Base-by-base conservation (phyloP, 37 sponge, comb jelly and placozoan species). In the Ephydatia muelleri region DNA sequence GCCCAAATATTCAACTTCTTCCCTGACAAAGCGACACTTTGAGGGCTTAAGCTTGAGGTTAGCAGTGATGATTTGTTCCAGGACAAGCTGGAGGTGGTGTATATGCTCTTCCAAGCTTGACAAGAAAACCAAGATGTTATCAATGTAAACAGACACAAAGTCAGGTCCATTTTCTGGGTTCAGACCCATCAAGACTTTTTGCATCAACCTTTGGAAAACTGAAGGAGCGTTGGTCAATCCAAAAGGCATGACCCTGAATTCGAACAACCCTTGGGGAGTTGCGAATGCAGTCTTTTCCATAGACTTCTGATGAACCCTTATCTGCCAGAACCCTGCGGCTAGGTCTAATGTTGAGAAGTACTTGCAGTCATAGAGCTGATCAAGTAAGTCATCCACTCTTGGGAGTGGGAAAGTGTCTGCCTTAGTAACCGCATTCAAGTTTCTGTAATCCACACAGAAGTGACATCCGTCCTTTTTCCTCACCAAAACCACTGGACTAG, bases 191-290 rank as follows among this genome's bases (percentile, higher is more conserved):
- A 86, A 37, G 65, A 86, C 74, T 8, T 86, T 72, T 70, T 84
- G 85, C 85, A 76, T 84, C 28, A 84, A 32, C 38, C 80, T 30
- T 34, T 86, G 80, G 74, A 86, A 86, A 3, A 43, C 74, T n/a
- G 80, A 65, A 26, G 88, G 88, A 2, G 87, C 87, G 80, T 86
- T 86, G n/a, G n/a, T n/a, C n/a, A n/a, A n/a, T n/a, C n/a, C n/a
- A n/a, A n/a, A n/a, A n/a, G n/a, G n/a, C n/a, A n/a, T n/a, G n/a
- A n/a, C n/a, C n/a, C n/a, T n/a, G n/a, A n/a, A n/a, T n/a, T n/a
- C n/a, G n/a, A n/a, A n/a, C n/a, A n/a, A n/a, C n/a, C n/a, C n/a
- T n/a, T n/a, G n/a, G n/a, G n/a, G n/a, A n/a, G n/a, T n/a, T n/a
- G n/a, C n/a, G n/a, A n/a, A n/a, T n/a, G n/a, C n/a, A n/a, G n/a